A percentile compares a stretch with the other conserved stretches of the same genome.
Conservation (phyloP, 92 coral and sea anemone species). For the Pocillopora meandrina region DNA sequence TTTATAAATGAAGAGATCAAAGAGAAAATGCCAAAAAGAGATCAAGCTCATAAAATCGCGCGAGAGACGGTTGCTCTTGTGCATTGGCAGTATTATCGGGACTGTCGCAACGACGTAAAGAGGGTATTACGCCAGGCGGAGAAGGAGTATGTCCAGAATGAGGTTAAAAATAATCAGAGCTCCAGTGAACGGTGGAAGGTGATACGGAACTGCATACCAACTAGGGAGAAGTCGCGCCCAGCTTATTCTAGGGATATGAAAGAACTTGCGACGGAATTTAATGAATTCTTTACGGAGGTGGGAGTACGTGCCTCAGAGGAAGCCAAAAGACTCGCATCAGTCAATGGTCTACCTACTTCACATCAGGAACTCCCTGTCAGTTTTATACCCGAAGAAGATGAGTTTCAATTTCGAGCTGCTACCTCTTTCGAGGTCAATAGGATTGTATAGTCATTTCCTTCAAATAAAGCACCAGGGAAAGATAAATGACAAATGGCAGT, state of each 20-base stretch:
- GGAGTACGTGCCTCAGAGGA: conserved; percentile 46
- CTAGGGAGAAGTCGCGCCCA: conserved; percentile 44
- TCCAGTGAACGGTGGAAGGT: conserved; percentile 30
- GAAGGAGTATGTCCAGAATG: conserved; percentile 12
- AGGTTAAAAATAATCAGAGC: conserved; percentile 28
- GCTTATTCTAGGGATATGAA: conserved; percentile 52
- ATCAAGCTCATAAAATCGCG: conserved; percentile 25
- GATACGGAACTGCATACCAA: conserved; percentile 13
- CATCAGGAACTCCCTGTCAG: conserved; percentile 13
- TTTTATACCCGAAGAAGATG: conserved; percentile 27
- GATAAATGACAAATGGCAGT: conserved; percentile 54
- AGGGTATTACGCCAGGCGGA: conserved; percentile 49
- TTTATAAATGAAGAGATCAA: conserved; percentile 28
- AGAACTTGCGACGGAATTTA: conserved; percentile 41
- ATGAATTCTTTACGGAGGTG: conserved; percentile 24
- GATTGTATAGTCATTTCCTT: conserved; percentile 4
- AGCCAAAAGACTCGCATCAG: conserved; percentile 47
- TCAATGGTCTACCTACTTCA: conserved; percentile 29
- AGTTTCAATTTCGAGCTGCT: conserved; percentile 49
- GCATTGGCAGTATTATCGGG: too few relatives aligned
- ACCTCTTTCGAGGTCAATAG: conserved; percentile 45
- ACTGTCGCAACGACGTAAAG: background rate
- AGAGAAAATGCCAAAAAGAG: conserved; percentile 22
- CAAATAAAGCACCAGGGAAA: conserved; percentile 44
- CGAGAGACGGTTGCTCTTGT: conserved; percentile 11